These are phyloP conservation scores for Lasioglossum morio DNA, from an alignment of 2,888 invertebrate species.

Conservation along the genomic window DNA sequence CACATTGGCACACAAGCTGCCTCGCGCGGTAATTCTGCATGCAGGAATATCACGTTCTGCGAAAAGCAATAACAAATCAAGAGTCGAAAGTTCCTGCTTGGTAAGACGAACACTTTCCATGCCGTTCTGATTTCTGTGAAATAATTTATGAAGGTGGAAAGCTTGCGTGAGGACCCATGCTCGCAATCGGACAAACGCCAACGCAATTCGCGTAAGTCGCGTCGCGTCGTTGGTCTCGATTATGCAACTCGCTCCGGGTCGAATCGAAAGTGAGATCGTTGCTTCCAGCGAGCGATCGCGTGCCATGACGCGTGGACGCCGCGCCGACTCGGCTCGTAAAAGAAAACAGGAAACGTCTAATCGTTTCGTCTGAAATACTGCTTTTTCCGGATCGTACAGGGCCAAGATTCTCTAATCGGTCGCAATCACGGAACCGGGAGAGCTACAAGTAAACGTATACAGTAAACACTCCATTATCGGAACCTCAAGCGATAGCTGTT, in stretches of 20 bases:
- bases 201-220: neutral
- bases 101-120: neutral
- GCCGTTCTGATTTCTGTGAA: neutral
- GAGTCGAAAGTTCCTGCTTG: neutral
- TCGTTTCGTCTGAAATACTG: slow-evolving; percentile 2
- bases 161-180: neutral
- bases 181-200: neutral
- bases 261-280: slow-evolving; percentile 6
- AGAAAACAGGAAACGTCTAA: slow-evolving; percentile 10
- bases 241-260: neutral
- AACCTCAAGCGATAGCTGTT: neutral
- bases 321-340: neutral
- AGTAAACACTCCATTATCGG: neutral
- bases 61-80: neutral
- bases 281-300: neutral
- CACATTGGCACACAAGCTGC: neutral
- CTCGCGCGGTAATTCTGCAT: neutral
- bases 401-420: neutral
- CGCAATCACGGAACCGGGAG: slow-evolving; percentile 4
- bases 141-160: neutral
- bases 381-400: neutral
- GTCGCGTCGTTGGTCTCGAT: neutral
- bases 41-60: neutral
- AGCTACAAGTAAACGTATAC: neutral
- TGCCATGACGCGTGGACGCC: neutral